Conservation (phyloP, 2,113 vertebrate genomes). For the Reinhardtius hippoglossoides region DNA sequence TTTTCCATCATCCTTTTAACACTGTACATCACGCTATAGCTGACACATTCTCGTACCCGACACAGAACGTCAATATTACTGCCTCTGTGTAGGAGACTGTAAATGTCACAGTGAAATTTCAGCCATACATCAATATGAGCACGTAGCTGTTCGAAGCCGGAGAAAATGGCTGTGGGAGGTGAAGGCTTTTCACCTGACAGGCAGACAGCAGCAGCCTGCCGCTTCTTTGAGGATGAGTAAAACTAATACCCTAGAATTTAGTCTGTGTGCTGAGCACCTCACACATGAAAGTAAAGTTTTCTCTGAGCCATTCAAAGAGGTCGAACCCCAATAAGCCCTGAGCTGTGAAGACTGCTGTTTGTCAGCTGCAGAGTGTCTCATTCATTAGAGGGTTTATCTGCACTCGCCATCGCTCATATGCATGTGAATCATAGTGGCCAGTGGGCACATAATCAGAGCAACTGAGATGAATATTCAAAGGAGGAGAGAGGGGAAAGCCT, state of each 20-base stretch:
- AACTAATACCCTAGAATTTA: conserved; percentile 21
- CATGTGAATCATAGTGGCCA: conserved; percentile 47
- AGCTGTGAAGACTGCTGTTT: conserved; percentile 47
- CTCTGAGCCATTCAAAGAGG: conserved; percentile 46
- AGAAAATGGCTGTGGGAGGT: neutral
- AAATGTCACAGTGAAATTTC: conserved; percentile 52
- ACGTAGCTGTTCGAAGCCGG: neutral
- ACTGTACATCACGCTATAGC: neutral
- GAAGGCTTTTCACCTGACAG: conserved; percentile 10
- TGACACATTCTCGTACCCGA: conserved; percentile 30
- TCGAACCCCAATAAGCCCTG: conserved; percentile 57
- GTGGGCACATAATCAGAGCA: conserved; percentile 33
- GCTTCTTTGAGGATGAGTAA: conserved; percentile 8
- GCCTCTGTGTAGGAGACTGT: conserved; percentile 21
- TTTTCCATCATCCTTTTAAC: conserved; percentile 30
- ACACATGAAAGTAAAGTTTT: conserved; percentile 34
- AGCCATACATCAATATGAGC: conserved; percentile 36
- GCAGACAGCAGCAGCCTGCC: conserved; percentile 1
- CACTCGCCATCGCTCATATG: conserved; percentile 42
- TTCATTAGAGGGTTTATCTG: conserved; percentile 52
- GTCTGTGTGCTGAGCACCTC: conserved; percentile 10
- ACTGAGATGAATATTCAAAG: conserved; percentile 44
- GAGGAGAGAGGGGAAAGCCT: conserved; percentile 1
- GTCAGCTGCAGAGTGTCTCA: conserved; percentile 64
- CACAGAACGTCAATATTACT: conserved; percentile 25